Evolutionary conservation across 2,113 vertebrate species (phyloP), one percentile per base, ranked within the genome.

Genomic region (Syrrhaptes paradoxus): DNA sequence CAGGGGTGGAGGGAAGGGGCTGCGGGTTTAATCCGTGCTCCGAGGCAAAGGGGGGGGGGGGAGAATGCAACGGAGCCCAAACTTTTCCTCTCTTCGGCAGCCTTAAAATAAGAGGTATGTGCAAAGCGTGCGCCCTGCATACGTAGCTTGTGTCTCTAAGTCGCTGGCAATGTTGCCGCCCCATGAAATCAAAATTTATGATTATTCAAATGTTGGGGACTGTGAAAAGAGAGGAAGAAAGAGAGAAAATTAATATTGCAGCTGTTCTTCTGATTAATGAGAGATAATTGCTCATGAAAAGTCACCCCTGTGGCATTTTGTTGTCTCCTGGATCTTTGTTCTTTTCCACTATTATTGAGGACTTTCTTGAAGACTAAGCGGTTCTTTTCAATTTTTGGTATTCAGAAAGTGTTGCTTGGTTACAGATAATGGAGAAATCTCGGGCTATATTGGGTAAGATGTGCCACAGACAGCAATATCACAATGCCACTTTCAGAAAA

Each of bases 241-340:
- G 98, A 98, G 98, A 97, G 98, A 98, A 99, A 99, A 99, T 98
- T 98, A 99, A 99, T 99, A 98, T 98, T 99, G 99, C 99, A 99
- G 99, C 99, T 99, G 99, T 99, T 99, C 98, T 98, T 99, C 99
- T 99, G 99, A 99, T 98, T 98, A 98, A 99, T 98, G 98, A 98
- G 98, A 99, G 99, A 99, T 99, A 99, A 99, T 99, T 99, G 99
- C 98, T 99, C 98, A 98, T 99, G 99, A 99, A 99, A 99, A 99
- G 99, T 99, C 99, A 99, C 98, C 99, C 99, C 98, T 98, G 98
- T 99, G 98, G 99, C 98, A 99, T 99, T 99, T 99, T 99, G 99
- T 99, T 99, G 99, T 99, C 98, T 98, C 97, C 98, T 97, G 98
- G 98, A 99, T 99, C 99, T 99, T 99, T 99, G 99, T 99, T 99